phyloP scores from a whole-genome alignment of 1,140 invertebrate species.

The Ceratosolen fusciceps region DNA sequence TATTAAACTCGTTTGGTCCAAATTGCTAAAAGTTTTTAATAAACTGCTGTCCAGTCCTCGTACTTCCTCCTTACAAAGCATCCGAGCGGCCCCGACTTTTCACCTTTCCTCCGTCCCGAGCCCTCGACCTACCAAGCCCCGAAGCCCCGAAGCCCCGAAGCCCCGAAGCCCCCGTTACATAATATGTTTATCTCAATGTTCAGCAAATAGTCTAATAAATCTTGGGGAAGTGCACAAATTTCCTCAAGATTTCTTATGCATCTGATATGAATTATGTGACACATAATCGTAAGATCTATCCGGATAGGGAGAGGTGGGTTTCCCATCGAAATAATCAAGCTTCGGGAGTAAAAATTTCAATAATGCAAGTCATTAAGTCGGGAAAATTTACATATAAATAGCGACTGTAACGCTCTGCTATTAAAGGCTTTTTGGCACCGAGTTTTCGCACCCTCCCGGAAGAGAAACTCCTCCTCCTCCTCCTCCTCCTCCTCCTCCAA shows the following conservation, averaged over 20 bases:
- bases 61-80: neutral
- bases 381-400: slow-evolving; percentile 18
- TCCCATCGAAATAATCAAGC: slow-evolving; percentile 4
- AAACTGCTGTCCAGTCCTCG: no score
- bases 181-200: neutral
- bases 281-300: slow-evolving; percentile 1
- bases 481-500: neutral
- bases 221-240: neutral
- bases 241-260: neutral
- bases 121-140: no score
- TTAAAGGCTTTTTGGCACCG: neutral
- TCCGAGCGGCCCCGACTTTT: neutral
- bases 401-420: neutral
- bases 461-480: neutral
- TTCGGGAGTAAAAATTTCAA: slow-evolving; percentile 2
- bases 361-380: slow-evolving; percentile 6
- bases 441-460: neutral
- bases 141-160: no score
- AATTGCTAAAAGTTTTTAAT: no score
- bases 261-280: neutral
- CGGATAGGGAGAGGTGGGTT: neutral
- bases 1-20: no score
- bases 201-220: neutral
- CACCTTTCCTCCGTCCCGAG: neutral
- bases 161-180: neutral